Evolutionary conservation across 92 coral and sea anemone species (phyloP).

Genomic region (Siderastrea radians): DNA sequence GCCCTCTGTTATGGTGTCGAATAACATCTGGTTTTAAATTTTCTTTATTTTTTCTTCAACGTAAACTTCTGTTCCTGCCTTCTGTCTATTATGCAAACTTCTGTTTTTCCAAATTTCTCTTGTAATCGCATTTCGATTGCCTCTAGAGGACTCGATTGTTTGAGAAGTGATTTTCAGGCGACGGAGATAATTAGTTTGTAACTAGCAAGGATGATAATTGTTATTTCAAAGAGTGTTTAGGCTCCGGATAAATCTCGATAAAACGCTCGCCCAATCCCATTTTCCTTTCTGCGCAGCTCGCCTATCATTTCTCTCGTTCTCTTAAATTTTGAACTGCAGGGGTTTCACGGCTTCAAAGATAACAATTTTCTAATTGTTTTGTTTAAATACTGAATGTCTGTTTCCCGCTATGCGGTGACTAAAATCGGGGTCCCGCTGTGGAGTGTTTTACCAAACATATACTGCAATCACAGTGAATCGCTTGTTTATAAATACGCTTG

Average conservation of each 20-base stretch:
- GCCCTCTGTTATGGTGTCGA: slow-evolving; percentile 24
- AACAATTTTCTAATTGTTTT: slow-evolving; percentile 64
- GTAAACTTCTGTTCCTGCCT: not conserved
- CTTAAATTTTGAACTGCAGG: slow-evolving; percentile 34
- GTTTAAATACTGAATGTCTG: slow-evolving; percentile 62
- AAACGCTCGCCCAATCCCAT: not conserved
- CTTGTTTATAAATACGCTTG: slow-evolving; percentile 23
- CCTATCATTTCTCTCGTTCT: not conserved
- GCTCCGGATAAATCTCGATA: not conserved
- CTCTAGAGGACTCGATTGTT: slow-evolving; percentile 11
- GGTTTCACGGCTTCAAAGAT: slow-evolving; percentile 29
- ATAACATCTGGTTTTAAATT: not conserved
- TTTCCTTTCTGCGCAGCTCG: not conserved
- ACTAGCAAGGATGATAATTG: slow-evolving; percentile 35
- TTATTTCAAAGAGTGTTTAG: slow-evolving; percentile 24
- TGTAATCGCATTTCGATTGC: slow-evolving; percentile 25
- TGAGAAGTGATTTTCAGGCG: slow-evolving; percentile 49
- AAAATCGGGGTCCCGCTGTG: slow-evolving; percentile 11
- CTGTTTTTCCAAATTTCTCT: slow-evolving; percentile 9
- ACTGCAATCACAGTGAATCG: slow-evolving; percentile 24
- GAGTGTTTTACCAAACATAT: slow-evolving; percentile 24
- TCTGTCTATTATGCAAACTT: not conserved
- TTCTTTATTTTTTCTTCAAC: not conserved
- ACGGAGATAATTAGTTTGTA: slow-evolving; percentile 36
- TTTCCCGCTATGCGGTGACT: slow-evolving; percentile 58